Percentiles rank a stretch among this genome's conserved stretches.
phyloP scores from a whole-genome alignment of 2,888 invertebrate species.

The Tromatobia lineatoria region DNA sequence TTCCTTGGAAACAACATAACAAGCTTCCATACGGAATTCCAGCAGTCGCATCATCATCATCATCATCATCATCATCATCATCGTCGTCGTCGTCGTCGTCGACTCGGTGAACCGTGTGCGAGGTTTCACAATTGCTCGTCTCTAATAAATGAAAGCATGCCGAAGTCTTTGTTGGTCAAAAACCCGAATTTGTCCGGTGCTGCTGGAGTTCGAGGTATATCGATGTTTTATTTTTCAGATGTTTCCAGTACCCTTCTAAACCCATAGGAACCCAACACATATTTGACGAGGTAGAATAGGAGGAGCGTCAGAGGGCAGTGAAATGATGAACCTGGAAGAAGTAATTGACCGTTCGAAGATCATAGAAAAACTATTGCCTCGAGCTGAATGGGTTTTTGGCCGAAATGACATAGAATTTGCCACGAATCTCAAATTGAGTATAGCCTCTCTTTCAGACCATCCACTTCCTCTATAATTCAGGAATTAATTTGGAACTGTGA shows the following conservation, averaged over 20 bases:
- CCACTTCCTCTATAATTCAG: conserved; percentile 68
- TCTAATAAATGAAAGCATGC: conserved; percentile 27
- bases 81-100: not conserved
- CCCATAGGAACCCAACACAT: conserved; percentile 32
- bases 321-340: conserved; percentile 50
- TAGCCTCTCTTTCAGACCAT: conserved; percentile 46
- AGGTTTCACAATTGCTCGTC: conserved; percentile 41
- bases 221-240: conserved; percentile 34
- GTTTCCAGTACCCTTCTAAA: conserved; percentile 30
- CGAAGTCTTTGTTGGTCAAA: not conserved
- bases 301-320: conserved; percentile 46
- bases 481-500: conserved; percentile 77
- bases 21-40: conserved; percentile 32
- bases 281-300: conserved; percentile 38
- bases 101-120: conserved; percentile 25
- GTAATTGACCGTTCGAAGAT: conserved; percentile 48
- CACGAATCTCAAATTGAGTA: conserved; percentile 67
- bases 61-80: conserved; percentile 34
- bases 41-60: conserved; percentile 32
- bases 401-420: conserved; percentile 78
- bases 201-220: not conserved
- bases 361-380: conserved; percentile 63
- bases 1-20: conserved; percentile 19
- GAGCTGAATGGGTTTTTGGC: conserved; percentile 68
- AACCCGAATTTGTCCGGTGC: conserved; percentile 35